phyloP scores from a whole-genome alignment of 1,140 invertebrate species.

The Pristionchus pacificus region DNA sequence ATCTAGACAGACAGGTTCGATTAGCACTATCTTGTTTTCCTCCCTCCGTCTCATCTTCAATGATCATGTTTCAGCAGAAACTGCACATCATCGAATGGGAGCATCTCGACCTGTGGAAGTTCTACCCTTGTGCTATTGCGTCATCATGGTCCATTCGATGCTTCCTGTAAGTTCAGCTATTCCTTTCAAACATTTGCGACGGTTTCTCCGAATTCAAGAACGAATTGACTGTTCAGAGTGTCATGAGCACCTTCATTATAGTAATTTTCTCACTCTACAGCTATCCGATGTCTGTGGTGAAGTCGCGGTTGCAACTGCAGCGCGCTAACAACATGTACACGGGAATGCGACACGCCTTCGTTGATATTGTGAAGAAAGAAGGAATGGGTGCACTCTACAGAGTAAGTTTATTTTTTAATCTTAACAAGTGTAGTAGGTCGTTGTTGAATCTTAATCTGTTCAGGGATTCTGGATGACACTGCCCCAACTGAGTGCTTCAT shows the following conservation, averaged over 20 bases:
- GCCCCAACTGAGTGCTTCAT: conserved; percentile 54
- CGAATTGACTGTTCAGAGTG: too few relatives aligned
- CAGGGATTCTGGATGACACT: conserved; percentile 58
- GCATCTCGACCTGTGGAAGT: conserved; percentile 91
- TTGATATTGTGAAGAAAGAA: conserved; percentile 81
- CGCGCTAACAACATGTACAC: conserved; percentile 55
- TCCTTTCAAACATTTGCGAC: too few relatives aligned
- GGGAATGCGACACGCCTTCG: conserved; percentile 82
- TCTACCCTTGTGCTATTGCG: conserved; percentile 81
- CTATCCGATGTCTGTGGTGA: conserved; percentile 92
- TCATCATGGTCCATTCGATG: conserved; percentile 79
- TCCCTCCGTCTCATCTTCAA: neutral
- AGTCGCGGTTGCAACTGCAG: conserved; percentile 80
- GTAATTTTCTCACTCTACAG: neutral
- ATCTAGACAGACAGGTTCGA: conserved; percentile 16
- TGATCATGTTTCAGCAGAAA: conserved; percentile 27
- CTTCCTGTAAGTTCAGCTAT: conserved; percentile 66
- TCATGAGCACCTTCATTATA: neutral
- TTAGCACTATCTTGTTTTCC: too few relatives aligned
- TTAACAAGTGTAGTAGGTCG: neutral
- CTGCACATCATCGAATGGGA: conserved; percentile 80
- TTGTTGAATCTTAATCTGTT: conserved; percentile 19
- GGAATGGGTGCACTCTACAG: conserved; percentile 81
- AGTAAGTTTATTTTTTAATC: conserved; percentile 57
- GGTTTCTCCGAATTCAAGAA: neutral